Percentiles rank a stretch among this genome's conserved stretches.
Evolutionary conservation across 2,113 vertebrate species (phyloP).

Genomic region (Phrynocephalus versicolor): DNA sequence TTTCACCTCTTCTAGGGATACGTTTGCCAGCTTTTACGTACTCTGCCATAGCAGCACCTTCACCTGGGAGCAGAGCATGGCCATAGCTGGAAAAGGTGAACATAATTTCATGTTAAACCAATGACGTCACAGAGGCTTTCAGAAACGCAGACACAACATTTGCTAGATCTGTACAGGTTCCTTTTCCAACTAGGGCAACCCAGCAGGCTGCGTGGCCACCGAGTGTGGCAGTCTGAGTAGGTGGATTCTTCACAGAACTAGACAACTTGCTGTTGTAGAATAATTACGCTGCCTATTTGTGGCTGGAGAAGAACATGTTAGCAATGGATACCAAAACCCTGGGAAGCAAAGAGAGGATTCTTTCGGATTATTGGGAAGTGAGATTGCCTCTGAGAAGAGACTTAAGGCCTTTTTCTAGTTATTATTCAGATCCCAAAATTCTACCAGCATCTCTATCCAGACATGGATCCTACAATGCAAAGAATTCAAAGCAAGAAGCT

Average conservation of each 20-base stretch:
- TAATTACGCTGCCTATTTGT: not conserved
- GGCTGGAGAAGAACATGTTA: not conserved
- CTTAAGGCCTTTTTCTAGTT: not conserved
- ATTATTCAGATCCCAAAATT: not conserved
- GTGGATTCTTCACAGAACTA: not conserved
- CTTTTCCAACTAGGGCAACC: not conserved
- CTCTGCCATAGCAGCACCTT: constrained; percentile 97
- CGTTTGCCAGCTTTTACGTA: constrained; percentile 97
- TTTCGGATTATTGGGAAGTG: too few species aligned
- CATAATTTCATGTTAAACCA: rapidly evolving
- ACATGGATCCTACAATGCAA: not conserved
- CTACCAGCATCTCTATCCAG: not conserved
- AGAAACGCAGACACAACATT: not conserved
- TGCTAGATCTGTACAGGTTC: not conserved
- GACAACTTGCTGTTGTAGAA: not conserved
- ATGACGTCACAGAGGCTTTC: not conserved
- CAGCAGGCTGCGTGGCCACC: not conserved
- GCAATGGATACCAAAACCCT: not conserved
- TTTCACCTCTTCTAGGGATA: constrained; percentile 97
- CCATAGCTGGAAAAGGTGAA: constrained; percentile 82
- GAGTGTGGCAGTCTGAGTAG: not conserved
- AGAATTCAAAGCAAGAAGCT: not conserved
- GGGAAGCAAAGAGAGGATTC: not conserved
- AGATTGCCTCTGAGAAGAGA: not conserved
- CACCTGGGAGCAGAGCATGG: constrained; percentile 93